Conservation (phyloP, 2,797 vertebrate species). For the Fistularia tabacaria region DNA sequence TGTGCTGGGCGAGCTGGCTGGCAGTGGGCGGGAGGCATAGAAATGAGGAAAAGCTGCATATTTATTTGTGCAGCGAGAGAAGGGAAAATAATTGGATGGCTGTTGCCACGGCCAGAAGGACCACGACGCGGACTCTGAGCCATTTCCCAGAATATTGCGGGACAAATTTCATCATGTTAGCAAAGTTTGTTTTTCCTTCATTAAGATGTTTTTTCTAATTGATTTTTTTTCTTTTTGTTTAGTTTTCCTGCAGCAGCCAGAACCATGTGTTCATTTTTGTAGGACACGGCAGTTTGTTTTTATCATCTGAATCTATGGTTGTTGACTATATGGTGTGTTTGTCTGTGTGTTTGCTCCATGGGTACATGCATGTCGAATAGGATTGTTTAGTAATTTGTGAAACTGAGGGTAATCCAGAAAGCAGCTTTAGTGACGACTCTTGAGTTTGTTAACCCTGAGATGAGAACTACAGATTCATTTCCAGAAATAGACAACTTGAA, state of each 20-base stretch:
- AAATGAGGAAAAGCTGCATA: constrained; percentile 26
- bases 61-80: constrained; percentile 9
- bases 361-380: constrained; percentile 56
- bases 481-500: too few relatives aligned
- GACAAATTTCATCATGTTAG: constrained; percentile 49
- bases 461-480: too few relatives aligned
- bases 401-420: too few relatives aligned
- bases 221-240: constrained; percentile 43
- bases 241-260: constrained; percentile 49
- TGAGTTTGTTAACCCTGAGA: too few relatives aligned
- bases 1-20: constrained; percentile 39
- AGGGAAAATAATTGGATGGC: constrained; percentile 18
- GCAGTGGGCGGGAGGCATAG: constrained; percentile 31
- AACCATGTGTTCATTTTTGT: constrained; percentile 48
- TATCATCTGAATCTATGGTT: constrained; percentile 47
- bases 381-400: constrained; percentile 21
- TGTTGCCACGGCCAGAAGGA: constrained; percentile 30
- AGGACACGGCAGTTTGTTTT: constrained; percentile 53
- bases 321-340: constrained; percentile 46
- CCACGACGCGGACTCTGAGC: constrained; percentile 61
- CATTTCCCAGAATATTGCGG: constrained; percentile 63
- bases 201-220: constrained; percentile 19
- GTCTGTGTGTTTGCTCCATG: constrained; percentile 50
- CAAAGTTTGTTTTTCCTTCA: constrained; percentile 24
- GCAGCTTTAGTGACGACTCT: too few relatives aligned